Percentiles rank a stretch among this genome's conserved stretches.
phyloP scores from a whole-genome alignment of 2,797 vertebrate species.

The Brachymystax lenok region DNA sequence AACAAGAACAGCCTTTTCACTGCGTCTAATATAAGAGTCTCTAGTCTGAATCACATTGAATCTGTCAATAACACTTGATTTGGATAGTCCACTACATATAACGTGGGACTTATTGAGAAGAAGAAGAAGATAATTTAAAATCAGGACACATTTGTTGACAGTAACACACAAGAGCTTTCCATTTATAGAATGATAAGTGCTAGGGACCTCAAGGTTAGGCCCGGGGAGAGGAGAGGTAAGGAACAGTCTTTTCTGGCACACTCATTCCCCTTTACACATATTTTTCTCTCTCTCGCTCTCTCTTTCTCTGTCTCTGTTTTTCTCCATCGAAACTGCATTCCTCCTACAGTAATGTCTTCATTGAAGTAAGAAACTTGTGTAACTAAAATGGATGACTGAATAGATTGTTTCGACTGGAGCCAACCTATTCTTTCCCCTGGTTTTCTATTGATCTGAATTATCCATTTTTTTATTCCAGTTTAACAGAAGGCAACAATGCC shows the following conservation, averaged over 20 bases:
- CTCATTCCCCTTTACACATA: slow-evolving; percentile 45
- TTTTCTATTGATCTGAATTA: slow-evolving; percentile 27
- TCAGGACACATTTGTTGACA: background rate
- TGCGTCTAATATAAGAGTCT: no score
- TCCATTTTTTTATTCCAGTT: slow-evolving; percentile 24
- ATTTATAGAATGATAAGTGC: slow-evolving; percentile 49
- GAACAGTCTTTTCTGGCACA: slow-evolving; percentile 51
- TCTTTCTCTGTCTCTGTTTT: slow-evolving; percentile 20
- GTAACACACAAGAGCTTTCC: slow-evolving; percentile 38
- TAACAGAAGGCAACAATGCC: slow-evolving; percentile 20
- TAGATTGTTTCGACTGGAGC: slow-evolving; percentile 40
- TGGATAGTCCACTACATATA: no score
- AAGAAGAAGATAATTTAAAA: background rate
- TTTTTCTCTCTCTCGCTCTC: background rate
- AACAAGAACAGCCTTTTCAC: no score
- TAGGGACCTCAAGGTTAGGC: slow-evolving; percentile 40
- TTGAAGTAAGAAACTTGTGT: slow-evolving; percentile 33
- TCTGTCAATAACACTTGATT: no score
- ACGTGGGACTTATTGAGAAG: no score
- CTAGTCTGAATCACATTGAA: no score
- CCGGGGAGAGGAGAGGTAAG: slow-evolving; percentile 44
- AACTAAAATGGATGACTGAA: slow-evolving; percentile 40
- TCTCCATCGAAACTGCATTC: slow-evolving; percentile 34
- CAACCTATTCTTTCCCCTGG: slow-evolving; percentile 15
- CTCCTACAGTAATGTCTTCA: slow-evolving; percentile 35